Percentiles rank a stretch among this genome's conserved stretches.
phyloP scores from a whole-genome alignment of 1,140 invertebrate species.

The Cecropterus lyciades region DNA sequence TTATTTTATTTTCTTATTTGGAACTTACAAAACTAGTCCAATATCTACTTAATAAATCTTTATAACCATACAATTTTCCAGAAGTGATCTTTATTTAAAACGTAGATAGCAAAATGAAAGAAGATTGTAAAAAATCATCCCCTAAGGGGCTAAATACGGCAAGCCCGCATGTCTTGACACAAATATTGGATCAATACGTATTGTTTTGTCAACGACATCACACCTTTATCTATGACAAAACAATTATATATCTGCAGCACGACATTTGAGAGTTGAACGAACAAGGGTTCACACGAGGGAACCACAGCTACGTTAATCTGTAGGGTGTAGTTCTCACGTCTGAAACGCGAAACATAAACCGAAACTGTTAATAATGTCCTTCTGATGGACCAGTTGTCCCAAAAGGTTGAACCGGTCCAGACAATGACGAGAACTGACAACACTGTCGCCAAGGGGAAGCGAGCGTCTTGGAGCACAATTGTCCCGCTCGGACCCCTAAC shows the following conservation, averaged over 20 bases:
- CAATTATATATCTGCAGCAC: background rate
- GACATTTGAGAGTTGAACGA: background rate
- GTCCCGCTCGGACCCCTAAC: conserved; percentile 49
- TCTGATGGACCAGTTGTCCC: conserved; percentile 26
- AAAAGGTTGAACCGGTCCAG: conserved; percentile 50
- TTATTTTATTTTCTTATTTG: too few relatives aligned
- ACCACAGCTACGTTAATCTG: conserved; percentile 19
- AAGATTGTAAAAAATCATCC: too few relatives aligned
- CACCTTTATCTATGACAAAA: background rate
- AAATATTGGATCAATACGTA: too few relatives aligned
- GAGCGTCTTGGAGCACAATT: conserved; percentile 47
- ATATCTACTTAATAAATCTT: too few relatives aligned
- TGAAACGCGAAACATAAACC: conserved; percentile 14
- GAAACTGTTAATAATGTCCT: conserved; percentile 20
- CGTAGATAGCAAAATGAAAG: too few relatives aligned
- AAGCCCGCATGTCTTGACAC: too few relatives aligned
- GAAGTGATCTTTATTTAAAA: too few relatives aligned
- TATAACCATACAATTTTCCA: too few relatives aligned
- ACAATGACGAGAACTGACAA: conserved; percentile 61
- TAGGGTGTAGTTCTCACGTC: conserved; percentile 23
- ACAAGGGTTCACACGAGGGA: conserved; percentile 9
- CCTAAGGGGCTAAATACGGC: too few relatives aligned
- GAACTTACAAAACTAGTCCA: too few relatives aligned
- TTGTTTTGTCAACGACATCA: too few relatives aligned
- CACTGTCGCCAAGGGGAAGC: conserved; percentile 66